These are phyloP conservation scores for Trichechus manatus DNA, from an alignment of 2,113 vertebrate genomes.

Conservation along the genomic window DNA sequence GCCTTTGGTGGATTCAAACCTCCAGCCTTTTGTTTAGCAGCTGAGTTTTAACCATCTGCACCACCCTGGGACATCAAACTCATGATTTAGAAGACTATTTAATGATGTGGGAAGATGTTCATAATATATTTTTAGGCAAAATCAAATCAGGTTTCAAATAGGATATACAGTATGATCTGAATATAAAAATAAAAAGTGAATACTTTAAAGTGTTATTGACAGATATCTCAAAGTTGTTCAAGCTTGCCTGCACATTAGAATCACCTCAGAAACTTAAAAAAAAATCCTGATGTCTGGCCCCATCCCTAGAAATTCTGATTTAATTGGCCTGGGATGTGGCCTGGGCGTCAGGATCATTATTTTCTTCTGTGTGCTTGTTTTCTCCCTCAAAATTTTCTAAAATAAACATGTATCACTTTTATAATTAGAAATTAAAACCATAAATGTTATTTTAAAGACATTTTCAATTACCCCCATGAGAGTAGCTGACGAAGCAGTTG, in stretches of 20 bases:
- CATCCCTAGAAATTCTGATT: background rate
- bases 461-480: background rate
- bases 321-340: background rate
- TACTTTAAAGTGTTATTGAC: background rate
- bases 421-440: conserved; percentile 65
- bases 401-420: conserved; percentile 55
- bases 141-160: background rate
- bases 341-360: background rate
- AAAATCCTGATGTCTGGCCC: background rate
- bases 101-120: background rate
- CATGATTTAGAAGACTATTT: background rate
- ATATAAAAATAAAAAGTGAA: background rate
- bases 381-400: background rate
- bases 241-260: background rate
- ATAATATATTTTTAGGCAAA: background rate
- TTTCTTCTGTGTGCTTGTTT: background rate
- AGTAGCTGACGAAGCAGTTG: background rate
- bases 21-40: too few species aligned
- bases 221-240: background rate
- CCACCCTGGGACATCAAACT: background rate
- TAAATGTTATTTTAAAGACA: conserved; percentile 44
- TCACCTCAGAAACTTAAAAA: background rate
- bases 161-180: background rate
- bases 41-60: too few species aligned
- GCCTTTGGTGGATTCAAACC: background rate